Evolutionary conservation across 2,888 invertebrate species (phyloP), one percentile per base, ranked within the genome.

Genomic region (Silvanus unidentatus): DNA sequence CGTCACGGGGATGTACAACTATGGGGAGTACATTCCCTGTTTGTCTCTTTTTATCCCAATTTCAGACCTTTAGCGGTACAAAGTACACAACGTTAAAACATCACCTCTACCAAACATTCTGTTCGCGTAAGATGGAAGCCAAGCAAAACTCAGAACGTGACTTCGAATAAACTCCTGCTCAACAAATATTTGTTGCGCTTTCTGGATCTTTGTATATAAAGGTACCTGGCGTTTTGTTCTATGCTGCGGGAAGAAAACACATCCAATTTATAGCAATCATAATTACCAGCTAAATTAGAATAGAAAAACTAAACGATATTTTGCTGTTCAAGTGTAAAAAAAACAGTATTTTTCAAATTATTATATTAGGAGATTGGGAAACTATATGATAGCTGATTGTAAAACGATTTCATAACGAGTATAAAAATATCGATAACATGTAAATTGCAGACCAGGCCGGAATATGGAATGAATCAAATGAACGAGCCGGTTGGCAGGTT

Each of bases 381-480:
- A 44, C 40, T 44, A 40, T 29, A 54, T 58, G 54, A 54, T 53
- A 64, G 60, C 62, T 65, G 66, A 69, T 69, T 68, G 65, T 66
- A 66, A 66, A 68, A 65, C 68, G 66, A 68, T 68, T 69, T 67
- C 65, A 66, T 68, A 70, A 68, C 66, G 65, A 67, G 66, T 65
- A 68, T 66, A 68, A 71, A 70, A 71, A 70, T 71, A 71, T 69
- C 70, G 70, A 71, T 69, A 69, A 67, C 69, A 71, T 71, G 71
- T 70, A 71, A 71, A 71, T 71, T 68, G 67, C 63, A 63, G 61
- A 66, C 67, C 63, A 61, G 60, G 57, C 58, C 52, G 62, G 71
- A 70, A 71, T 70, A 69, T 70, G 65, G 66, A 70, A 69, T 68
- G 71, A 68, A 70, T 69, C 65, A 68, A 69, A 68, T 67, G 67